A percentile compares a stretch with the other conserved stretches of the same genome.
Conservation (phyloP, 2,113 vertebrate genomes). For the Phylloscopus trochilus region DNA sequence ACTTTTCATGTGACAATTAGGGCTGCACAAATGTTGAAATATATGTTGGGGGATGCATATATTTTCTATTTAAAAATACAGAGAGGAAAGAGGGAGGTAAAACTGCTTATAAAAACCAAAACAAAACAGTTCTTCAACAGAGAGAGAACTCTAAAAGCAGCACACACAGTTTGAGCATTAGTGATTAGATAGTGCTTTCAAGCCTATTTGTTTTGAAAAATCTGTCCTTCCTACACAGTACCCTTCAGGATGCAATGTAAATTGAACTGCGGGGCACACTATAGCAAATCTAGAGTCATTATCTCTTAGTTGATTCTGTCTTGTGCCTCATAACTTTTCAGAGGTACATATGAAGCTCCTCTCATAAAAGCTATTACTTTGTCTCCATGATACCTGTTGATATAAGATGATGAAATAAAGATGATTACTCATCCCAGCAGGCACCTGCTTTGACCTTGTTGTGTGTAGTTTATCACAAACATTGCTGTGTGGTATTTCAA, state of each 20-base stretch:
- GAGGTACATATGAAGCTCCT: constrained; percentile 25
- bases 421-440: constrained; percentile 62
- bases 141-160: neutral
- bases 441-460: constrained; percentile 57
- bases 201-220: constrained; percentile 56
- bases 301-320: constrained; percentile 49
- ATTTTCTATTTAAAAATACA: neutral
- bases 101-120: neutral
- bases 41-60: neutral
- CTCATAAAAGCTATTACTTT: constrained; percentile 55
- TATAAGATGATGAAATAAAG: constrained; percentile 56
- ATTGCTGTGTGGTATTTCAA: constrained; percentile 48
- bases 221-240: constrained; percentile 32
- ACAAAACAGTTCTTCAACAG: neutral
- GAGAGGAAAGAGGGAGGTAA: neutral
- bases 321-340: constrained; percentile 57
- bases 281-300: constrained; percentile 53
- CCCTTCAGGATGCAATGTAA: constrained; percentile 61
- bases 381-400: constrained; percentile 59
- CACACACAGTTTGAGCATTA: constrained; percentile 32
- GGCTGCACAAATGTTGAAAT: neutral
- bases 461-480: constrained; percentile 54
- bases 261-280: constrained; percentile 45
- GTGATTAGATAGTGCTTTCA: constrained; percentile 30
- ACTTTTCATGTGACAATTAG: constrained; percentile 15